phyloP scores from a whole-genome alignment of 1,140 invertebrate species.

The Drosophila equinoxialis region DNA sequence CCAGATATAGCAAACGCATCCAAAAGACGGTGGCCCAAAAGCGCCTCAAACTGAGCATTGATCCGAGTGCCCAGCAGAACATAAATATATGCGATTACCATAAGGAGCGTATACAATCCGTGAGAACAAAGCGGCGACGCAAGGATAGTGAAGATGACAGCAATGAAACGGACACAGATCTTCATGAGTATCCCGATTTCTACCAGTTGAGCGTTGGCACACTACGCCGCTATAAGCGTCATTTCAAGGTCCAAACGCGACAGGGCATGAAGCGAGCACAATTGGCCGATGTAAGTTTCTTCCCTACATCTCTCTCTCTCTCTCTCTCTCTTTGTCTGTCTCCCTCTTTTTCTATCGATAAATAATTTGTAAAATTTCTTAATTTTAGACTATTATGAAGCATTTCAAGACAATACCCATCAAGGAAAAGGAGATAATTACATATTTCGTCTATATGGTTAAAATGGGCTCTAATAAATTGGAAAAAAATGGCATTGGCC shows the following conservation, averaged over 20 bases:
- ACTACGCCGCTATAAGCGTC: conserved; percentile 94
- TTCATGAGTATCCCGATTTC: conserved; percentile 94
- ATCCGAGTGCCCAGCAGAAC: conserved; percentile 91
- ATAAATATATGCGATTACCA: conserved; percentile 99
- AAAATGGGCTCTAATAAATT: conserved; percentile 97
- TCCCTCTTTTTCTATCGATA: not conserved
- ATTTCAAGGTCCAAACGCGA: conserved; percentile 95
- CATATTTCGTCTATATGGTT: conserved; percentile 98
- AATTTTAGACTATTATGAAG: conserved; percentile 91
- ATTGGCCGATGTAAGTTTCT: conserved; percentile 94
- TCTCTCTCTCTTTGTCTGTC: not conserved
- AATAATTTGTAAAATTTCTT: not conserved
- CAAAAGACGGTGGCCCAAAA: conserved; percentile 97
- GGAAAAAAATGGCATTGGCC: conserved; percentile 90
- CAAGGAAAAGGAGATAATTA: conserved; percentile 96
- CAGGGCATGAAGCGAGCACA: conserved; percentile 97
- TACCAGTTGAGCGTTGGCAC: conserved; percentile 97
- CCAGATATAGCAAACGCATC: conserved; percentile 97
- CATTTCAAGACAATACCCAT: conserved; percentile 98
- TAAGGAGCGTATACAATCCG: conserved; percentile 96
- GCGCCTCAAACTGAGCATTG: conserved; percentile 94
- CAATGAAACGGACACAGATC: conserved; percentile 93
- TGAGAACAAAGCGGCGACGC: conserved; percentile 92
- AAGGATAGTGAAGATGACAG: conserved; percentile 97
- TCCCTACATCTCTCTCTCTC: not conserved